Evolutionary conservation across 2,797 vertebrate species (phyloP), one percentile per base, ranked within the genome.

Genomic region (Brotula barbata): DNA sequence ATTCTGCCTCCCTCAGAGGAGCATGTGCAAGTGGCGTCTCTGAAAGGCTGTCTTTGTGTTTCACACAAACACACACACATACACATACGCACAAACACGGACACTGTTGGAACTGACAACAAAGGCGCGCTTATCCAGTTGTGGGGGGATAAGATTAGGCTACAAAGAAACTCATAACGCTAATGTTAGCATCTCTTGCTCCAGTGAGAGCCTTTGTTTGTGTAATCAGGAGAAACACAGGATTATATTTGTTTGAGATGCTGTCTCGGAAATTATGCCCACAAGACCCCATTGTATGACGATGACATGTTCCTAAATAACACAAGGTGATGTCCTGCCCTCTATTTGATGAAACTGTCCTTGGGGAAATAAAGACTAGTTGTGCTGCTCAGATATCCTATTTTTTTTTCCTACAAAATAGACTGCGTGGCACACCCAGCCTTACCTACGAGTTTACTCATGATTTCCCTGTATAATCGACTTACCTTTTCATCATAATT

Each of bases 21-120:
- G 87, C 89, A 89, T 93, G 87, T 85, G 84, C 85, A 78, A 78
- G 76, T 53, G 37, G 58, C 78, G 63, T 90, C 90, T 91, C 93
- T 95, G 93, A 95, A 91, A 95, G 92, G 83, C 91, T 90, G 86
- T 93, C 95, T 95, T 96, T 97, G 95, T 97, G 77, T 82, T 81
- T 84, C 83, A 65, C 72, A 41, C 65, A 51, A 65, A 68, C 65
- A 60, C 67, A 48, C 74, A 69, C 71, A 80, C 80, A 68, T 22
- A 56, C 51, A 62, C 59, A 51, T 41, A 52, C 5, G 50, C 52
- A 58, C 41, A 37, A 40, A 70, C 53, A 69, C 14, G 77, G 64
- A 63, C 73, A 61, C 76, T 87, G 90, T 91, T 89, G 89, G 90
- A 91, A 92, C 90, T 92, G 90, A 93, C 91, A 94, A 95, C 92